Base-by-base conservation (phyloP, 2,888 invertebrate genomes). In the Drosophila fungiperda region DNA sequence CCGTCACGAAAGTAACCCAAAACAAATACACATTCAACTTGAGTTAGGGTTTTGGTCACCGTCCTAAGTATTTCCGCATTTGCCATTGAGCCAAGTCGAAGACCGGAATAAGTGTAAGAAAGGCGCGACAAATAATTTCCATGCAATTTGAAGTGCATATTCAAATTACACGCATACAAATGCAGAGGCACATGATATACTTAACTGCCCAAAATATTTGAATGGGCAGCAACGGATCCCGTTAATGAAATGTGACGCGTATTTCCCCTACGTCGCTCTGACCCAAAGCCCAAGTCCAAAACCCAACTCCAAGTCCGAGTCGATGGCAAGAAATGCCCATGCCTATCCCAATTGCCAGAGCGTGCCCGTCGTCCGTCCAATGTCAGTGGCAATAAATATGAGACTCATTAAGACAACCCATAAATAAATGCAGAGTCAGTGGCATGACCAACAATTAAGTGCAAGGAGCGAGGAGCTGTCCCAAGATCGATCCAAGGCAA, bases 401-500 rank as follows among this genome's bases (percentile, higher is more conserved):
- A 82, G 79, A 87, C 83, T 91, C 89, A 91, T 90, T 91, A 90
- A 89, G 87, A 81, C 86, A 86, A 90, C 89, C 89, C 90, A 90
- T 90, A 89, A 90, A 90, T 87, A 90, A 90, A 84, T 83, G 87
- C 88, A 80, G 69, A 77, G 89, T 88, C 89, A 89, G 89, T 72
- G 89, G 89, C 80, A 84, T 82, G 85, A 87, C 87, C 81, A 72
- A 79, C 89, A 85, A 83, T 83, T 82, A 83, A 82, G 81, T 74
- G 85, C 73, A 75, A 38, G 36, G 35, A 54, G 80, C 72, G 76
- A 80, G 87, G 69, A 80, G 82, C 74, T 73, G 79, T 32, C 62
- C 61, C 60, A 66, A 78, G 78, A 78, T 69, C 78, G 54, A 54
- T 48, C 59, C 58, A 62, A 42, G 57, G n/a, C 72, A 77, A 50